Evolutionary conservation across 2,888 invertebrate species (phyloP), one percentile per base, ranked within the genome.

Genomic region (Ophonus ardosiacus): DNA sequence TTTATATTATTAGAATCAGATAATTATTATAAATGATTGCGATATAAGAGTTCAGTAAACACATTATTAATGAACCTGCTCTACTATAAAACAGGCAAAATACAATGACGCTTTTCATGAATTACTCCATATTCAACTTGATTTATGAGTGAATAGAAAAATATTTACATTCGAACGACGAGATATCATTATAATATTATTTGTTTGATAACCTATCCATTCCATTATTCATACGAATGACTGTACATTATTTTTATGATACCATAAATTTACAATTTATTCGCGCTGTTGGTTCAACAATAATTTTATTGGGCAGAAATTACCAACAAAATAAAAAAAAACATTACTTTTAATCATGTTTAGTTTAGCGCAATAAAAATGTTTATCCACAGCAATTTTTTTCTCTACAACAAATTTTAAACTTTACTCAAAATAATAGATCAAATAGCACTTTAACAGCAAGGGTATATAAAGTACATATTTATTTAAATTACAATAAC

Each of bases 1-100:
- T 84, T 84, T 84, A 84, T 84, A 65, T 84, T 78, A 84, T 84
- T 84, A 84, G 84, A 78, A 78, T 78, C 84, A 84, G 84, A 84
- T 84, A 84, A 84, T 84, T 78, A 84, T 84, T 84, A 84, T 78
- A 78, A 84, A 84, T 84, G 84, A 84, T 84, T 40, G 84, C 63
- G 63, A 78, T 78, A 84, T 84, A 84, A 84, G 83, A 83, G 83
- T 83, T 76, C 74, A 83, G 74, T 83, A 83, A 83, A 83, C 74
- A 83, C 76, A 61, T 76, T 83, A 83, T 83, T 83, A 83, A 83
- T 83, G 83, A 83, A 83, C 83, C 61, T 40, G 76, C 38, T 83
- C 83, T 76, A 74, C 76, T 83, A 83, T 83, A 83, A 83, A 83
- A 83, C 83, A 83, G 74, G 74, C 40, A 83, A 83, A 83, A 83